Evolutionary conservation across 2,888 invertebrate genomes (phyloP).

Genomic region (Macroteleia sp.): DNA sequence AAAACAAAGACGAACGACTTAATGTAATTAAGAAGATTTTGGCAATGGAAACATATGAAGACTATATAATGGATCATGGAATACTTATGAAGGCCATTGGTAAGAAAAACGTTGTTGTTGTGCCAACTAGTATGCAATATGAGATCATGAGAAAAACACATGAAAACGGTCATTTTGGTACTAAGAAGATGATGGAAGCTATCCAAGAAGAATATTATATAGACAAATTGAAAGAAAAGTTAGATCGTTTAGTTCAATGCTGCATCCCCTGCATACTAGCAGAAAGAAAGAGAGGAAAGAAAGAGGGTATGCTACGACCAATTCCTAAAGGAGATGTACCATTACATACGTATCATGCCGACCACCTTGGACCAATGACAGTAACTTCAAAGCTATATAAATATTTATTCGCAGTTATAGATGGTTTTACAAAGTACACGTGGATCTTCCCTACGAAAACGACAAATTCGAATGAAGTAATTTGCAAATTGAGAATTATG

Average conservation of each 20-base stretch:
- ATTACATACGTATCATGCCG: constrained; percentile 1
- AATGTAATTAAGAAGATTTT: neutral
- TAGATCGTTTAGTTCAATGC: constrained; percentile 24
- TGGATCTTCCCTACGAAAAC: constrained; percentile 3
- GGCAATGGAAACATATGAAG: constrained; percentile 13
- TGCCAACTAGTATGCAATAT: constrained; percentile 30
- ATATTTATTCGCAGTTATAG: neutral
- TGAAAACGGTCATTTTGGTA: constrained; percentile 48
- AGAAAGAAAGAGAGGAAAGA: constrained; percentile 34
- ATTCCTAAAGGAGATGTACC: constrained; percentile 17
- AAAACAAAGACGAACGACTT: neutral
- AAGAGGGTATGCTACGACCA: constrained; percentile 12
- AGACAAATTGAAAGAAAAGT: constrained; percentile 39
- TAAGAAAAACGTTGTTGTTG: neutral
- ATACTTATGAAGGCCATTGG: neutral
- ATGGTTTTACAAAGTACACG: neutral
- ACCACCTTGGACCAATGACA: constrained; percentile 1
- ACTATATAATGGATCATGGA: constrained; percentile 26
- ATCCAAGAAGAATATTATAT: constrained; percentile 45
- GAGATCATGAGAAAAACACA: constrained; percentile 27
- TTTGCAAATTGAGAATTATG: too few species aligned
- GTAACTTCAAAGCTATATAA: neutral
- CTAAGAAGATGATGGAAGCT: constrained; percentile 40
- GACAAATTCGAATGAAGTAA: neutral
- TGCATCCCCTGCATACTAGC: constrained; percentile 42